Conservation (phyloP, 2,113 vertebrate genomes). For the Clarias gariepinus region DNA sequence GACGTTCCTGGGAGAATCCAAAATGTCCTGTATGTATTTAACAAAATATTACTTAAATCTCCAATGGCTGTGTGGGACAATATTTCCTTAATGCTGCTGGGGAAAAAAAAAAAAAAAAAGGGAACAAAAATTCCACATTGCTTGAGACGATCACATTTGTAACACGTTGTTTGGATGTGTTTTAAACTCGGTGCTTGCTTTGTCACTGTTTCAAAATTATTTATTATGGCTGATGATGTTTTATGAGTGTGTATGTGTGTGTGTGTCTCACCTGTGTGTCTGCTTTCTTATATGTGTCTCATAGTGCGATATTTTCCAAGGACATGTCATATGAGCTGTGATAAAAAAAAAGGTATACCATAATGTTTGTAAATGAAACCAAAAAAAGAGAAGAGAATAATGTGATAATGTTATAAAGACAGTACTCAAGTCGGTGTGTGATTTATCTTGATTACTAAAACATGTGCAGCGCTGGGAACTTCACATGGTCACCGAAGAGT, state of each 20-base stretch:
- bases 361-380: not conserved
- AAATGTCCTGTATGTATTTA: not conserved
- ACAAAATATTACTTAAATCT: not conserved
- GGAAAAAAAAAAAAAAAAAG: not conserved
- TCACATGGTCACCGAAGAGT: conserved; percentile 7
- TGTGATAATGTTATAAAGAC: not conserved
- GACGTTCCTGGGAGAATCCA: conserved; percentile 9
- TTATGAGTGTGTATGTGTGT: not conserved
- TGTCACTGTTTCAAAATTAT: conserved; percentile 23
- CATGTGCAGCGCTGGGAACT: conserved; percentile 26
- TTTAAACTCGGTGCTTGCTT: not conserved
- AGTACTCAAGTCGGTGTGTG: conserved; percentile 6
- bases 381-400: not conserved
- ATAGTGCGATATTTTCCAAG: not conserved
- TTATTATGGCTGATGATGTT: conserved; percentile 20
- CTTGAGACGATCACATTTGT: not conserved
- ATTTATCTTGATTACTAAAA: conserved; percentile 26
- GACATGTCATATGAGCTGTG: conserved; percentile 1
- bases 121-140: too few relatives aligned
- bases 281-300: conserved; percentile 12
- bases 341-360: not conserved
- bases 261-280: not conserved
- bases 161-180: not conserved
- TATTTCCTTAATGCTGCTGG: not conserved
- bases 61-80: not conserved